These are phyloP conservation scores for Antedon mediterranea DNA, from an alignment of 53 echinoderm and acorn worm genomes.

Conservation along the genomic window DNA sequence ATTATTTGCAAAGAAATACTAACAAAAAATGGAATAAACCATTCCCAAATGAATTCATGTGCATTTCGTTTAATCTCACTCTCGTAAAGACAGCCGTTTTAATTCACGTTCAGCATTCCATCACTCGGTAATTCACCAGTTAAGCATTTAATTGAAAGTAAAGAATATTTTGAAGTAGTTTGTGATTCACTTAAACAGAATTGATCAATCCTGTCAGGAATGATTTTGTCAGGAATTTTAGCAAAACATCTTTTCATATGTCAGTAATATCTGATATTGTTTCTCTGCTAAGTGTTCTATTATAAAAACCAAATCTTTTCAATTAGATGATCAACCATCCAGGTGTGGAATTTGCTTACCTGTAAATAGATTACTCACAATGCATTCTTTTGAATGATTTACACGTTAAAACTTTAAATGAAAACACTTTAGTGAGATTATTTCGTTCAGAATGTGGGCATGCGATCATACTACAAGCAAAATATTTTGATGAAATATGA, in stretches of 20 bases:
- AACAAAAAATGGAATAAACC: background rate
- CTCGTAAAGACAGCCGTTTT: background rate
- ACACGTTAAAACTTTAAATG: background rate
- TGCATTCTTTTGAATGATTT: background rate
- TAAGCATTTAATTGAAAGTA: background rate
- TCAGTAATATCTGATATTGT: background rate
- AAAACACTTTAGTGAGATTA: background rate
- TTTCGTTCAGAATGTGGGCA: background rate
- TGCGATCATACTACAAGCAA: background rate
- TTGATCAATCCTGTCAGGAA: background rate
- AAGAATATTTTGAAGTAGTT: background rate
- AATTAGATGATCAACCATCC: background rate
- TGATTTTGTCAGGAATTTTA: too few species aligned
- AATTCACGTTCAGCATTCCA: background rate
- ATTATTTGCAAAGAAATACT: background rate
- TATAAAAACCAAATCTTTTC: background rate
- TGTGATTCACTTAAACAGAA: background rate
- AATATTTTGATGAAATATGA: background rate
- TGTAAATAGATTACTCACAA: background rate
- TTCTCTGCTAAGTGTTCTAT: background rate
- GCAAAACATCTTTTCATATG: background rate
- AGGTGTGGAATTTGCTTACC: background rate
- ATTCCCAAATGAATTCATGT: background rate
- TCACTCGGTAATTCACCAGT: background rate
- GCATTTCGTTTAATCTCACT: background rate